phyloP scores from a whole-genome alignment of 2,888 invertebrate species.

The Drosophila basisetae region DNA sequence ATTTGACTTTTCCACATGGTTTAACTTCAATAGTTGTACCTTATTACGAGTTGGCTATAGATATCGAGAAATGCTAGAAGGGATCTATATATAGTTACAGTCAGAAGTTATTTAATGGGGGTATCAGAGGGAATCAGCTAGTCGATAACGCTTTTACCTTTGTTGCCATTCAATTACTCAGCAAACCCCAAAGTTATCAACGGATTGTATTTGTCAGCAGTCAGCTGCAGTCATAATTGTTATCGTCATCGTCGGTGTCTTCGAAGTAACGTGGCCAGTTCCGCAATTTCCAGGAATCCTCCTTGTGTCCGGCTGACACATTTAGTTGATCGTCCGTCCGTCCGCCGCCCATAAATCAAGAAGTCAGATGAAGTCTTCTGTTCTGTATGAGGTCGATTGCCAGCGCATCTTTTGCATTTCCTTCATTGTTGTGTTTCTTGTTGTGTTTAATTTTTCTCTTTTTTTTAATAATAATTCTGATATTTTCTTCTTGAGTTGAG shows the following conservation, averaged over 20 bases:
- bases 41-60: background rate
- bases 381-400: constrained; percentile 15
- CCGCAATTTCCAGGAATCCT: constrained; percentile 25
- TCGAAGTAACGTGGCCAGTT: constrained; percentile 27
- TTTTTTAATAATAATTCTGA: constrained; percentile 4
- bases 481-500: constrained; percentile 1
- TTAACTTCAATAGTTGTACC: background rate
- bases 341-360: constrained; percentile 16
- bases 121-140: background rate
- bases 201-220: background rate
- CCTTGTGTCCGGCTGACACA: constrained; percentile 31
- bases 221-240: constrained; percentile 3
- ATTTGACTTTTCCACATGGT: background rate
- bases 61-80: background rate
- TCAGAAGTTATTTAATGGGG: background rate
- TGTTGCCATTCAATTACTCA: background rate
- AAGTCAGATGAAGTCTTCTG: background rate
- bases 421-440: constrained; percentile 12
- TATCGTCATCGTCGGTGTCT: background rate
- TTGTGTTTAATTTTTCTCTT: background rate
- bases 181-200: background rate
- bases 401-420: constrained; percentile 7
- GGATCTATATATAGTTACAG: background rate
- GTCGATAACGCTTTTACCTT: background rate
- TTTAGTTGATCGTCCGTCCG: constrained; percentile 16